A percentile compares a stretch with the other conserved stretches of the same genome.
Evolutionary conservation across 2,888 invertebrate genomes (phyloP).

Genomic region (Tetheella fluctuosa): DNA sequence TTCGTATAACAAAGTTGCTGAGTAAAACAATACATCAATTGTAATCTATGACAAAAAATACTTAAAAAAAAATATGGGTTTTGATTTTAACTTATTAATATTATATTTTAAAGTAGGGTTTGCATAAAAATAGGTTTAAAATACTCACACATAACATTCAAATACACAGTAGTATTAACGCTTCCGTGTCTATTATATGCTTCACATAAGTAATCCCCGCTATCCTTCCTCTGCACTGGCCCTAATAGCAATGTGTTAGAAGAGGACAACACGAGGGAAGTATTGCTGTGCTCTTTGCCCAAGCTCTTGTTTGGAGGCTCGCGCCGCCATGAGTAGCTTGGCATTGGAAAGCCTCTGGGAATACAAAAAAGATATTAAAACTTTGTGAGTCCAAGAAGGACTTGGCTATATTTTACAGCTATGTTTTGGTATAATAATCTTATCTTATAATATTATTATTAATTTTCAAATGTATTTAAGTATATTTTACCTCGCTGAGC

Average conservation of each 20-base stretch:
- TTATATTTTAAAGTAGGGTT: no score
- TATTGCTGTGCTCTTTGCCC: slow-evolving; percentile 59
- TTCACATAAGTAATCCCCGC: slow-evolving; percentile 91
- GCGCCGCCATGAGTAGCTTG: slow-evolving; percentile 89
- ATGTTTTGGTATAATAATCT: background rate
- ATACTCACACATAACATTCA: slow-evolving; percentile 94
- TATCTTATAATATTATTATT: no score
- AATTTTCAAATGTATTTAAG: background rate
- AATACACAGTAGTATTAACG: slow-evolving; percentile 86
- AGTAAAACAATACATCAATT: no score
- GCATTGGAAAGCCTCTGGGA: slow-evolving; percentile 86
- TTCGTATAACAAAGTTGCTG: no score
- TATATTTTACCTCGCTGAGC: slow-evolving; percentile 72
- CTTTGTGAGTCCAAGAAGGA: background rate
- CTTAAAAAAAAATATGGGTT: no score
- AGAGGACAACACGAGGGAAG: slow-evolving; percentile 66
- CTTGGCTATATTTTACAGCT: background rate
- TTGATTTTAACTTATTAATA: no score
- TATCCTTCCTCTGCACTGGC: slow-evolving; percentile 88
- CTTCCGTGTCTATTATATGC: slow-evolving; percentile 92
- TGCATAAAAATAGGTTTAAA: background rate
- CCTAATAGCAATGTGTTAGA: slow-evolving; percentile 79
- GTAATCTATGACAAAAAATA: no score
- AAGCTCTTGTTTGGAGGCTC: slow-evolving; percentile 69
- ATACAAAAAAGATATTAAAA: background rate